These are phyloP conservation scores for Eupeodes latifasciatus DNA, from an alignment of 2,888 invertebrate genomes.

Conservation along the genomic window DNA sequence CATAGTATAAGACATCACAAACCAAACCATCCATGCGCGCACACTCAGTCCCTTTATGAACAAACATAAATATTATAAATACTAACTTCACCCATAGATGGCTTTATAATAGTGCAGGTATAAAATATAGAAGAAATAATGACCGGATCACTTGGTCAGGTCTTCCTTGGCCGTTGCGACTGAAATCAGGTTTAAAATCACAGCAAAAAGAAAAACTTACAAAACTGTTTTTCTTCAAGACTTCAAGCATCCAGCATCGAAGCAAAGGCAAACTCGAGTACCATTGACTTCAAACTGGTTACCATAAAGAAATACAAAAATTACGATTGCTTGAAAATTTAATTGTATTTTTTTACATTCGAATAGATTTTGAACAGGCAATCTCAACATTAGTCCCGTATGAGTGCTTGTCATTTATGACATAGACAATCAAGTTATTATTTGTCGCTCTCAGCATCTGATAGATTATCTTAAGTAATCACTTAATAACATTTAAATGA, in stretches of 20 bases:
- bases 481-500: constrained; percentile 68
- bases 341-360: constrained; percentile 44
- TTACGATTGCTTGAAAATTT: constrained; percentile 10
- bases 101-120: neutral
- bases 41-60: constrained; percentile 43
- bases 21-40: neutral
- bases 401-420: constrained; percentile 58
- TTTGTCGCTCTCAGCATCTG: constrained; percentile 39
- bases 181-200: constrained; percentile 51
- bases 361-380: constrained; percentile 42
- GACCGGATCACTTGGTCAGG: constrained; percentile 74
- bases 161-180: constrained; percentile 47
- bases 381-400: constrained; percentile 59
- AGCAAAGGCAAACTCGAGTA: constrained; percentile 4
- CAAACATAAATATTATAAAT: constrained; percentile 3
- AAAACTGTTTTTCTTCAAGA: constrained; percentile 1
- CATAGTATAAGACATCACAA: constrained; percentile 50
- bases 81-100: constrained; percentile 40
- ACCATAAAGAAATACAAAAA: constrained; percentile 10
- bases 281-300: constrained; percentile 50
- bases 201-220: constrained; percentile 1
- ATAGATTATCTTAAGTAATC: constrained; percentile 63
- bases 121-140: constrained; percentile 43
- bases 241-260: neutral
- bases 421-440: constrained; percentile 50